phyloP scores from a whole-genome alignment of 2,797 vertebrate genomes.

The Pantherophis alleghaniensis region DNA sequence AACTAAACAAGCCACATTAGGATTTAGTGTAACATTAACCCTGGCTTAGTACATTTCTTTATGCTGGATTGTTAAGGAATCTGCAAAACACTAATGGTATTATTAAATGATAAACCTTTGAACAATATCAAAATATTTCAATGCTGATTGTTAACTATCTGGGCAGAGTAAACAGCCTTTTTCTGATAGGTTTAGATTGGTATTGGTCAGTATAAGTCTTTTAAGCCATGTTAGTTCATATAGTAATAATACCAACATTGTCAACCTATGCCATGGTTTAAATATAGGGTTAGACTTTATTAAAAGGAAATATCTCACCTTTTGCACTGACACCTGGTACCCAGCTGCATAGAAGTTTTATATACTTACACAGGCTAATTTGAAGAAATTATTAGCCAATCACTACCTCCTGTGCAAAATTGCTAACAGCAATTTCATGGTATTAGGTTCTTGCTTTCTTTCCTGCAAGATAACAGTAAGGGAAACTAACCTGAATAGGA shows the following conservation, averaged over 20 bases:
- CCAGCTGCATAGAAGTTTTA: conserved; percentile 50
- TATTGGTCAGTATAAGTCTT: conserved; percentile 29
- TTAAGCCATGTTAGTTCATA: conserved; percentile 24
- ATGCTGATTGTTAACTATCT: not conserved
- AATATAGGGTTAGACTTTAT: conserved; percentile 51
- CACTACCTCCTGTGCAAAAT: conserved; percentile 52
- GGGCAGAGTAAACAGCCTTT: conserved; percentile 13
- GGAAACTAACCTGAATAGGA: conserved; percentile 47
- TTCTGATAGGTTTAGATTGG: conserved; percentile 26
- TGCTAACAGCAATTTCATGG: conserved; percentile 61
- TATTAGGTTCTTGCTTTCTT: conserved; percentile 47
- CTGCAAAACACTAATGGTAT: not conserved
- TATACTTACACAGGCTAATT: conserved; percentile 52
- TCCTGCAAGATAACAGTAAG: not conserved
- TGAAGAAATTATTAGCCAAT: conserved; percentile 56
- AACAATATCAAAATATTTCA: not conserved
- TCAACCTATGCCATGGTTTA: conserved; percentile 47
- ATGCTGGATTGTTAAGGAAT: too few relatives aligned
- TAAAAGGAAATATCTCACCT: not conserved
- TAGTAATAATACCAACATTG: conserved; percentile 41
- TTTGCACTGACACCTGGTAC: conserved; percentile 26
- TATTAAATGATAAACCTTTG: not conserved
- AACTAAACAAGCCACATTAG: too few relatives aligned
- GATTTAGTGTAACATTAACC: too few relatives aligned
- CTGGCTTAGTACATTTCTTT: not conserved